Conservation (phyloP, 2,113 vertebrate genomes). For the Engraulis encrasicolus region DNA sequence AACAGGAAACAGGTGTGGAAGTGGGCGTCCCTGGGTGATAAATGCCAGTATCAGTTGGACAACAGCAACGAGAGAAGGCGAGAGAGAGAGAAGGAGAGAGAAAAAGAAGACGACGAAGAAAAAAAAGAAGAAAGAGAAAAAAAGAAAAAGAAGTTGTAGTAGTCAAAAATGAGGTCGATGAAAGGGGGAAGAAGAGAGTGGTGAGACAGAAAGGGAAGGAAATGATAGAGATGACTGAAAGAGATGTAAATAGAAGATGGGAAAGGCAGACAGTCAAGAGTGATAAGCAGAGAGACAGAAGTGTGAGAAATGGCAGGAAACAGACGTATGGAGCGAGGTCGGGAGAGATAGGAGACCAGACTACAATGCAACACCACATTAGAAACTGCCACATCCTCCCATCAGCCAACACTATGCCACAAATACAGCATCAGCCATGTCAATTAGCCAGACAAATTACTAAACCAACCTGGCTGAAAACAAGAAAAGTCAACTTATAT, state of each 20-base stretch:
- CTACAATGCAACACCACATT: neutral
- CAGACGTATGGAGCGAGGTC: no score
- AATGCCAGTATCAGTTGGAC: conserved; percentile 55
- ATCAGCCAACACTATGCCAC: no score
- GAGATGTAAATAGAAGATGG: neutral
- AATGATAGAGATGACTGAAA: conserved; percentile 17
- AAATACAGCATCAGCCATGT: no score
- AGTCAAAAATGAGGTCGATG: conserved; percentile 19
- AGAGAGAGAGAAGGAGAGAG: neutral
- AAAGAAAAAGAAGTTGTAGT: conserved; percentile 25
- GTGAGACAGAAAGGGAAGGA: conserved; percentile 42
- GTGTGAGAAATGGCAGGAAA: neutral
- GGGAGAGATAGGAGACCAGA: neutral
- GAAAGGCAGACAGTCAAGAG: neutral
- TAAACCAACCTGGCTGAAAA: no score
- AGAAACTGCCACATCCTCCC: no score
- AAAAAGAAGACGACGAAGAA: neutral
- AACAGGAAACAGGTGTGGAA: conserved; percentile 64
- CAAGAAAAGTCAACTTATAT: no score
- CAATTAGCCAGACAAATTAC: no score
- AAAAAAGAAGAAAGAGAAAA: conserved; percentile 22
- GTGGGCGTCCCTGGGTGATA: conserved; percentile 55
- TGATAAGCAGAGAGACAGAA: neutral
- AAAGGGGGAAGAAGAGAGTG: conserved; percentile 34
- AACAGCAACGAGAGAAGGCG: conserved; percentile 10